These are phyloP conservation scores for Synanceia verrucosa DNA, from an alignment of 2,797 vertebrate species.

Conservation along the genomic window DNA sequence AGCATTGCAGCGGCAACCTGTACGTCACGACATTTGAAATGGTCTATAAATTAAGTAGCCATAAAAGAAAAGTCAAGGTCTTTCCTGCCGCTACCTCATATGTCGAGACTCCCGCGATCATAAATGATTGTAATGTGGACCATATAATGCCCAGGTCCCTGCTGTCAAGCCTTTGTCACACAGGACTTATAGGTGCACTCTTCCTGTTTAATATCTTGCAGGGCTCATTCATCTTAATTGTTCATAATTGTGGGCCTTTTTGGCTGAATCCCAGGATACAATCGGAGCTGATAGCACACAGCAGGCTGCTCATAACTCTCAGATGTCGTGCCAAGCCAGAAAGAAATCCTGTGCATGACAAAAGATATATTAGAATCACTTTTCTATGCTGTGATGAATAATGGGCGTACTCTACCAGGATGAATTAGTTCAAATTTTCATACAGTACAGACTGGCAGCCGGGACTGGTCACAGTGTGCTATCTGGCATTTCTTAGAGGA, in stretches of 20 bases:
- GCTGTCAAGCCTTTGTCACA: conserved; percentile 35
- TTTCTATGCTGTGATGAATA: conserved; percentile 60
- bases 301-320: conserved; percentile 34
- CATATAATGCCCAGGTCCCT: conserved; percentile 33
- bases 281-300: conserved; percentile 16
- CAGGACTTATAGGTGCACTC: conserved; percentile 18
- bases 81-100: conserved; percentile 25
- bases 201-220: background rate
- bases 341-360: conserved; percentile 43
- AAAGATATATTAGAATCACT: conserved; percentile 46
- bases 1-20: conserved; percentile 35
- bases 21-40: conserved; percentile 46
- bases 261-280: conserved; percentile 20
- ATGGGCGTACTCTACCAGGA: conserved; percentile 40
- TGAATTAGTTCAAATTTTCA: conserved; percentile 57
- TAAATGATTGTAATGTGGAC: conserved; percentile 54
- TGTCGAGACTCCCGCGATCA: conserved; percentile 24
- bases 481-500: conserved; percentile 38
- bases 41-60: conserved; percentile 68
- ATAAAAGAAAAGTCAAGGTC: conserved; percentile 67
- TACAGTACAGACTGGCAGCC: conserved; percentile 44
- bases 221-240: conserved; percentile 20
- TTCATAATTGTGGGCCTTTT: conserved; percentile 33
- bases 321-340: conserved; percentile 40
- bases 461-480: conserved; percentile 40